Evolutionary conservation across 2,113 vertebrate genomes (phyloP).

Genomic region (Tringa solitaria): DNA sequence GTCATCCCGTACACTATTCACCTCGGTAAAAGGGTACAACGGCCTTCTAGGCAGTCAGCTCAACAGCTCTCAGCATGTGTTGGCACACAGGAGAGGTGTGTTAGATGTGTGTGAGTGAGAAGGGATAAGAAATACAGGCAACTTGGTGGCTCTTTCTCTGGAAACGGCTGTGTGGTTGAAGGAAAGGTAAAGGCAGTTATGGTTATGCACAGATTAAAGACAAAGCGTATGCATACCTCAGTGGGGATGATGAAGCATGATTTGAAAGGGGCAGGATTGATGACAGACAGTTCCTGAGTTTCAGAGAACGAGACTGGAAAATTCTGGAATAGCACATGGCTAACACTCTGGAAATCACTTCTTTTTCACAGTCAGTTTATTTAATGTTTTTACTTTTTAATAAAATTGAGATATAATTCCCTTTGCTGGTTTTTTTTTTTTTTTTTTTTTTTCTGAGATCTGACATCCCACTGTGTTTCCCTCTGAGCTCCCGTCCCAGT

Average conservation of each 20-base stretch:
- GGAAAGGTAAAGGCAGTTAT: background rate
- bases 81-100: background rate
- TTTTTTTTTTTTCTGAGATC: background rate
- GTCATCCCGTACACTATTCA: background rate
- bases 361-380: background rate
- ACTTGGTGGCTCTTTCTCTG: background rate
- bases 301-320: background rate
- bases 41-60: background rate
- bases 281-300: background rate
- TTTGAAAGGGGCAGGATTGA: background rate
- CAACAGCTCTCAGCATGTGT: background rate
- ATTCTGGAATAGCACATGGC: background rate
- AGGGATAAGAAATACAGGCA: background rate
- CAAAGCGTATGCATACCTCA: background rate
- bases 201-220: background rate
- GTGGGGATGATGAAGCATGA: background rate
- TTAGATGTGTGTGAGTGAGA: background rate
- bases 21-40: background rate
- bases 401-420: background rate
- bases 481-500: background rate
- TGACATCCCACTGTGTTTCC: background rate
- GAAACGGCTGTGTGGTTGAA: background rate
- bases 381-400: background rate
- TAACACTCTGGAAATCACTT: background rate
- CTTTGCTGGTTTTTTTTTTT: background rate